A percentile compares a stretch with the other conserved stretches of the same genome.
These are phyloP conservation scores for Meloidogyne hapla DNA, from an alignment of 1,140 invertebrate genomes.

Conservation along the genomic window DNA sequence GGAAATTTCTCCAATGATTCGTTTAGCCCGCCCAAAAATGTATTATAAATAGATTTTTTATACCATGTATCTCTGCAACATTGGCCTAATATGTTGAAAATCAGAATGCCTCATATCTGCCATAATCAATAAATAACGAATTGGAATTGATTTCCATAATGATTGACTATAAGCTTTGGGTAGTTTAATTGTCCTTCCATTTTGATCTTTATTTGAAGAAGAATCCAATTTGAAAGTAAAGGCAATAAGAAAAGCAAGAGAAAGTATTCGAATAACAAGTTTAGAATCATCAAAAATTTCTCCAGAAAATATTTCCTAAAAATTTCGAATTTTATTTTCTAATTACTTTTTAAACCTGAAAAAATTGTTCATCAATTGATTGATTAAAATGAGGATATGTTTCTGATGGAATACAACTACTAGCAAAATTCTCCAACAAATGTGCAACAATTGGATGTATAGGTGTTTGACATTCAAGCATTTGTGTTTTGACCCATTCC, in stretches of 20 bases:
- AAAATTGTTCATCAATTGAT: slow-evolving; percentile 44
- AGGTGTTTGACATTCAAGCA: slow-evolving; percentile 38
- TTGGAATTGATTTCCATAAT: slow-evolving; percentile 46
- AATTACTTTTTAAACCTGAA: slow-evolving; percentile 23
- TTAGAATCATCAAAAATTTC: slow-evolving; percentile 44
- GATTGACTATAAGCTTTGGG: slow-evolving; percentile 39
- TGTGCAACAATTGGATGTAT: slow-evolving; percentile 41
- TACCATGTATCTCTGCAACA: slow-evolving; percentile 37
- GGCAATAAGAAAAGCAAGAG: slow-evolving; percentile 42
- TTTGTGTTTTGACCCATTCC: slow-evolving; percentile 46
- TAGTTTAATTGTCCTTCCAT: not conserved
- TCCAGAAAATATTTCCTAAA: slow-evolving; percentile 41
- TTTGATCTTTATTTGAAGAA: not conserved
- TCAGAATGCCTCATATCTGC: slow-evolving; percentile 39
- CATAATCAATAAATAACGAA: slow-evolving; percentile 39
- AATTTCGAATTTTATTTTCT: not conserved
- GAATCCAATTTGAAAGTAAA: slow-evolving; percentile 45
- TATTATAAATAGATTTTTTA: not conserved
- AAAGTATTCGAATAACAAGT: slow-evolving; percentile 36
- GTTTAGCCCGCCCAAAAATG: no score
- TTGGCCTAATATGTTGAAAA: slow-evolving; percentile 37
- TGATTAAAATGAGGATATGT: slow-evolving; percentile 29
- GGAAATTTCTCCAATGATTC: no score
- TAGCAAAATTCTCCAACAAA: slow-evolving; percentile 43
- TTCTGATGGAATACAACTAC: slow-evolving; percentile 40